Percentiles rank a stretch among this genome's conserved stretches.
Conservation (phyloP, 2,797 vertebrate species). For the Furcifer pardalis region DNA sequence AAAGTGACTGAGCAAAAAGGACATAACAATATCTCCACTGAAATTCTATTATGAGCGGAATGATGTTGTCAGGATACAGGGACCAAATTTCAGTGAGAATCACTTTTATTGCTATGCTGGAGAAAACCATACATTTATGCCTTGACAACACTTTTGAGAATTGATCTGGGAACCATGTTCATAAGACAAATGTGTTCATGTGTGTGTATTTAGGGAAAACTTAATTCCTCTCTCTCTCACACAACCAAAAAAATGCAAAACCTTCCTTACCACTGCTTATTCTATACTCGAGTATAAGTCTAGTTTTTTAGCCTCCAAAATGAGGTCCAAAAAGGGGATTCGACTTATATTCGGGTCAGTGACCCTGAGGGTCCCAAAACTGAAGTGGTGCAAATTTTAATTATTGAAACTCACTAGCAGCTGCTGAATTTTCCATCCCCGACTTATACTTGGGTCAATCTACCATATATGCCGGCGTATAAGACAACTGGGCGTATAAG, state of each 20-base stretch:
- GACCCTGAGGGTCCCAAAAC: too few species aligned
- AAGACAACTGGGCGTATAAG: too few species aligned
- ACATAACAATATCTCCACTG: constrained; percentile 85
- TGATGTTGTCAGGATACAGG: constrained; percentile 78
- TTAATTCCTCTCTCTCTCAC: neutral
- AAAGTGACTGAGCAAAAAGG: constrained; percentile 90
- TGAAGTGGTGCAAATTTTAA: too few species aligned
- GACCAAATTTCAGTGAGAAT: constrained; percentile 84
- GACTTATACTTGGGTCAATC: too few species aligned
- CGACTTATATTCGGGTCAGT: too few species aligned
- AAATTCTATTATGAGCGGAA: constrained; percentile 86
- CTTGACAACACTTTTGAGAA: constrained; percentile 81
- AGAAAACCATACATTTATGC: constrained; percentile 83
- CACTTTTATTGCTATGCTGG: constrained; percentile 80
- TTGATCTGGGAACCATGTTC: constrained; percentile 80
- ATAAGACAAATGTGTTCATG: neutral
- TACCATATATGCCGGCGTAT: too few species aligned
- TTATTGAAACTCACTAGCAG: too few species aligned
- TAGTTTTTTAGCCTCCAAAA: too few species aligned
- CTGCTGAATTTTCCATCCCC: too few species aligned
- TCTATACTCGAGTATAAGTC: too few species aligned
- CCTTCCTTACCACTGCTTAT: neutral
- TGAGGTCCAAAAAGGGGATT: too few species aligned
- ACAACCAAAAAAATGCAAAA: too few species aligned
- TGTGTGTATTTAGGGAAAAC: neutral